Evolutionary conservation across 2,888 invertebrate species (phyloP), one percentile per base, ranked within the genome.

Genomic region (Teleogryllus oceanicus): DNA sequence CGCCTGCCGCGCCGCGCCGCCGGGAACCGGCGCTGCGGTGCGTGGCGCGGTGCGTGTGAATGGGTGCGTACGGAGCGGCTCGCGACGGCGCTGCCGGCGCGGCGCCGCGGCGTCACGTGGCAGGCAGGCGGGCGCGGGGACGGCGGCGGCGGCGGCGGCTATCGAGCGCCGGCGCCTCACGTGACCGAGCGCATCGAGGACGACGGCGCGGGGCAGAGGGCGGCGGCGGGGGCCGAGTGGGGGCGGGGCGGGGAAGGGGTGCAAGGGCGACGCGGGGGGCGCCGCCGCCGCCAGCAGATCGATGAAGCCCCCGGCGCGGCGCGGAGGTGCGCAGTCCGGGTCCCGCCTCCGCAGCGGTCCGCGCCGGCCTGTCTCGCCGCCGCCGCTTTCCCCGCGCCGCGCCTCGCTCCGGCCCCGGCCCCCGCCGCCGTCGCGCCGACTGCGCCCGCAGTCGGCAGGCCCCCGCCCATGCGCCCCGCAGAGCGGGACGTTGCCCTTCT

Each of bases 271-370:
- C 37, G 37, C 37, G 37, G 8, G 37, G 37, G 37, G 37, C n/a
- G n/a, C 16, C 62, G 62, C 62, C 62, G 62, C 62, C 62, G n/a
- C 16, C 62, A n/a, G 16, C 62, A 13, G 62, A 62, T 62, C 62
- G 62, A 62, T 62, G 62, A 62, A 62, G 62, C 62, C 13, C 62
- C 62, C 62, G n/a, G 62, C 62, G 62, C 62, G 62, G 62, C 62
- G 8, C 16, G 16, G 62, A 62, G 62, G 62, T 62, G 62, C 62
- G 62, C 62, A 62, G 62, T 62, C 62, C 62, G 62, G 62, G 62
- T 13, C 62, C 62, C 62, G 13, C 13, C 62, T 62, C 62, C 62
- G 62, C 62, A 62, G 62, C 62, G 62, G 62, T 5, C 16, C 62
- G 62, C 62, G 16, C 62, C 62, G 62, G 4, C 8, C 62, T 16